phyloP scores from a whole-genome alignment of 2,888 invertebrate genomes.

The Dolichomitus sp. region DNA sequence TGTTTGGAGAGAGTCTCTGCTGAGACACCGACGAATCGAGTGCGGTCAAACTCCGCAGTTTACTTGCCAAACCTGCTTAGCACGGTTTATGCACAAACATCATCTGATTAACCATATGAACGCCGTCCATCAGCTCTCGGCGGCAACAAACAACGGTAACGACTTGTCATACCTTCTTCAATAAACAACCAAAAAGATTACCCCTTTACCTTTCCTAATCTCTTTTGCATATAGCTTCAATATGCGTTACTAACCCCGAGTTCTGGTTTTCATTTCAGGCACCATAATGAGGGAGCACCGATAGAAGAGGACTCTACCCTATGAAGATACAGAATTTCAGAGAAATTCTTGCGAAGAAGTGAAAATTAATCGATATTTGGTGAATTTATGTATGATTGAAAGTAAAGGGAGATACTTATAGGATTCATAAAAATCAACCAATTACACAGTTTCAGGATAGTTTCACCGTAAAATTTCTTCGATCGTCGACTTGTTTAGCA shows the following conservation, averaged over 20 bases:
- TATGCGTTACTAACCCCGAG: not conserved
- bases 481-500: not conserved
- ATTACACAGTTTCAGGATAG: not conserved
- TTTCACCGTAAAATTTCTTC: not conserved
- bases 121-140: conserved; percentile 13
- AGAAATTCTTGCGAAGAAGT: not conserved
- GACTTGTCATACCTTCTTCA: not conserved
- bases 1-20: conserved; percentile 73
- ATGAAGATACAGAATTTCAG: not conserved
- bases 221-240: not conserved
- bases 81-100: conserved; percentile 71
- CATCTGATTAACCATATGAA: conserved; percentile 63
- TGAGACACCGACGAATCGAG: conserved; percentile 79
- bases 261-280: conserved; percentile 3
- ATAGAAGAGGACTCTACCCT: not conserved
- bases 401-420: not conserved
- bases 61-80: conserved; percentile 73
- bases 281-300: not conserved
- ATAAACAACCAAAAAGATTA: not conserved
- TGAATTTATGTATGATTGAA: not conserved
- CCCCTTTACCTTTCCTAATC: not conserved
- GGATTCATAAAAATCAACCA: not conserved
- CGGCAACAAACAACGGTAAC: conserved; percentile 11
- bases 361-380: too few species aligned
- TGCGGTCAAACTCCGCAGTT: conserved; percentile 81